A percentile compares a stretch with the other conserved stretches of the same genome.
phyloP scores from a whole-genome alignment of 1,140 invertebrate genomes.

The Andricus grossulariae region DNA sequence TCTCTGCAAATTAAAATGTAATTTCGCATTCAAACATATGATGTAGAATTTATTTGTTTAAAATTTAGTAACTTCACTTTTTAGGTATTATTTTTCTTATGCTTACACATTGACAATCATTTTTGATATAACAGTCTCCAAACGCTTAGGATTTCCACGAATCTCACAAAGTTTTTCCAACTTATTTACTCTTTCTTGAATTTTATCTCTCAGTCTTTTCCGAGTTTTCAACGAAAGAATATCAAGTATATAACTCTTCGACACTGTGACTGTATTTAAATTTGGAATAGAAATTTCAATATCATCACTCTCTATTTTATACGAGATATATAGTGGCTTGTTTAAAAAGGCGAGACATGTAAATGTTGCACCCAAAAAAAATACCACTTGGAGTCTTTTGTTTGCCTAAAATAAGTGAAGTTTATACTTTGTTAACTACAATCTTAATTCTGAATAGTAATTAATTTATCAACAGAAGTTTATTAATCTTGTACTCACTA shows the following conservation, averaged over 20 bases:
- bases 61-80: too few relatives aligned
- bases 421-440: background rate
- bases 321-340: background rate
- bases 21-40: too few relatives aligned
- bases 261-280: background rate
- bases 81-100: background rate
- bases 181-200: slow-evolving; percentile 35
- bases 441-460: background rate
- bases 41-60: too few relatives aligned
- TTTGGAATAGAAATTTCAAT: background rate
- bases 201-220: slow-evolving; percentile 8
- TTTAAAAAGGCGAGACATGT: slow-evolving; percentile 1
- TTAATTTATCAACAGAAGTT: background rate
- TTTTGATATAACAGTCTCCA: slow-evolving; percentile 51
- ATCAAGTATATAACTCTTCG: background rate
- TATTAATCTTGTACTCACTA: background rate
- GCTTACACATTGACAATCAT: slow-evolving; percentile 64
- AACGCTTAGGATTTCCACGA: slow-evolving; percentile 36
- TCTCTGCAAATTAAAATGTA: slow-evolving; percentile 56
- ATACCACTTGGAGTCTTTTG: background rate
- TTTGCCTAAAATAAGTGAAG: background rate
- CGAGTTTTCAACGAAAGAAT: background rate
- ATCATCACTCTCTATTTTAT: background rate
- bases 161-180: slow-evolving; percentile 37
- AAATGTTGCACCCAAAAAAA: slow-evolving; percentile 6